Evolutionary conservation across 2,797 vertebrate genomes (phyloP), one percentile per base, ranked within the genome.

Genomic region (Leptodactylus fallax): DNA sequence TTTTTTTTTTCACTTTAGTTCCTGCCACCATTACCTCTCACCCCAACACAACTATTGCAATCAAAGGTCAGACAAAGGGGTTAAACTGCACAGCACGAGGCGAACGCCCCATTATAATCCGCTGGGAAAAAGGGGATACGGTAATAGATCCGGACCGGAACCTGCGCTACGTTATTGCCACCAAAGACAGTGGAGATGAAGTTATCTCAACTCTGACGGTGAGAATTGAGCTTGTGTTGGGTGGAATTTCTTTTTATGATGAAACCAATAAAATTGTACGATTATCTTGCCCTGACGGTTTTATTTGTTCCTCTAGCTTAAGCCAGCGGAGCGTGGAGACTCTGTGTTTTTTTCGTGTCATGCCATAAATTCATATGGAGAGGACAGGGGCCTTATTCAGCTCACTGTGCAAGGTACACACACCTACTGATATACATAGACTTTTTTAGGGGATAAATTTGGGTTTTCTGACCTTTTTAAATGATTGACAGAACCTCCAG

Each of bases 321-420:
- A 98, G 90, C 98, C 98, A 8, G 98, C 98, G 0, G 98, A 99
- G 92, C 97, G 98, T 0, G 98, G 98, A 85, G 98, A 99, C 93
- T 99, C 98, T 0, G 98, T 99, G 89, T 99, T 99, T 95, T 99
- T 99, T 94, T 99, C 98, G 89, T 99, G 98, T 91, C 98, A 99
- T 0, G 98, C 98, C 85, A 99, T 99, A 94, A 99, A 99, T 93
- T 99, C 98, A 0, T 99, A 98, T 0, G 98, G 98, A 72, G 98
- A 99, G 90, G 97, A 98, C 90, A 94, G 98, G 86, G 98, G 98
- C 36, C 95, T 99, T 91, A 99, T 99, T 93, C 98, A 99, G 89
- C 97, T 99, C 92, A 99, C 98, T 0, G 98, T 99, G 87, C 98
- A 99, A 97, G 98, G 98, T 98, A 93, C 21, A 83, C 3, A 0